A percentile compares a stretch with the other conserved stretches of the same genome.
These are phyloP conservation scores for Sitodiplosis mosellana DNA, from an alignment of 1,140 invertebrate genomes.

Conservation along the genomic window DNA sequence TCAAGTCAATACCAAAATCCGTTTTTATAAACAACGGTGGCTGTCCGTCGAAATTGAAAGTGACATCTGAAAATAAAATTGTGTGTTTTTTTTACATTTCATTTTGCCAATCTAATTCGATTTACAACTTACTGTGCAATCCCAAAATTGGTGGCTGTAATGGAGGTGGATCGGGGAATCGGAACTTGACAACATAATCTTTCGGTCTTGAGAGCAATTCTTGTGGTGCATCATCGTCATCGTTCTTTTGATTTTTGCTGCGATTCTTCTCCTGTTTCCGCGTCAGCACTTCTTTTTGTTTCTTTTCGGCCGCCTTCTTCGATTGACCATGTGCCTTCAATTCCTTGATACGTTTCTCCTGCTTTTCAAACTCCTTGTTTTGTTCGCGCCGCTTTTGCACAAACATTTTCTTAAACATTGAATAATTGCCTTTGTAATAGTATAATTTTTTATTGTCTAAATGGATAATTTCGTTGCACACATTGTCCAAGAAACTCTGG, in stretches of 20 bases:
- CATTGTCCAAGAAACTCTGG: slow-evolving; percentile 97
- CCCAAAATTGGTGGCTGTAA: slow-evolving; percentile 92
- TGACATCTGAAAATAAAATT: slow-evolving; percentile 41
- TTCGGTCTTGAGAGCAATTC: slow-evolving; percentile 73
- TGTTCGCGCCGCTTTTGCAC: slow-evolving; percentile 88
- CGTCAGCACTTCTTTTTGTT: slow-evolving; percentile 77
- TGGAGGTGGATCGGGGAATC: slow-evolving; percentile 85
- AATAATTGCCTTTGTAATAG: slow-evolving; percentile 98
- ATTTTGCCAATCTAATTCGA: background rate
- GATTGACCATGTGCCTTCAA: slow-evolving; percentile 89
- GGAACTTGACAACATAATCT: slow-evolving; percentile 95
- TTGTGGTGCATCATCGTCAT: slow-evolving; percentile 62
- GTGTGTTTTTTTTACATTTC: slow-evolving; percentile 1
- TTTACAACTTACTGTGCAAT: slow-evolving; percentile 49
- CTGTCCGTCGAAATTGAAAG: slow-evolving; percentile 63
- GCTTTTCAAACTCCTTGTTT: slow-evolving; percentile 96
- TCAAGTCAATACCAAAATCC: slow-evolving; percentile 91
- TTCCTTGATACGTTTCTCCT: slow-evolving; percentile 87
- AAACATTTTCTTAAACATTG: slow-evolving; percentile 98
- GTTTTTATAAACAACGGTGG: slow-evolving; percentile 65
- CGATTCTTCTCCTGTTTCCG: slow-evolving; percentile 89
- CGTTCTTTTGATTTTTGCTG: slow-evolving; percentile 54
- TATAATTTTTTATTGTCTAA: slow-evolving; percentile 85
- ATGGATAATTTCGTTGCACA: slow-evolving; percentile 98
- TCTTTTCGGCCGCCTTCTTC: slow-evolving; percentile 86